Evolutionary conservation across 2,888 invertebrate genomes (phyloP).

Genomic region (Harpalus rufipes): DNA sequence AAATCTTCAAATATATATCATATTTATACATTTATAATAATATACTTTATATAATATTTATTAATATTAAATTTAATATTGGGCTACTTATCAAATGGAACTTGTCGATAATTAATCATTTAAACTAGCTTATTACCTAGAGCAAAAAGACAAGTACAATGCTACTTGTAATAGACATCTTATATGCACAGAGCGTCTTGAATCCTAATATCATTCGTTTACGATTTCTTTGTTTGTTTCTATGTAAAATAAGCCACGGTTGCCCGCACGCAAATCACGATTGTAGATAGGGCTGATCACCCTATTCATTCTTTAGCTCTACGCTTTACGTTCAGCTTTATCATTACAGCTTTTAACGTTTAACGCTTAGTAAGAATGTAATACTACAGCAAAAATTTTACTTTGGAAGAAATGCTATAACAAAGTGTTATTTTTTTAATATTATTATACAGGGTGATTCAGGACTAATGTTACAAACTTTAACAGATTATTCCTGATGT

Average conservation of each 20-base stretch:
- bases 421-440: constrained; percentile 33
- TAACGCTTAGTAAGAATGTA: constrained; percentile 53
- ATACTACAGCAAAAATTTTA: constrained; percentile 61
- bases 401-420: constrained; percentile 62
- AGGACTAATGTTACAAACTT: too few species aligned
- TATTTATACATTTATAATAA: constrained; percentile 66
- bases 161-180: constrained; percentile 65
- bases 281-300: constrained; percentile 41
- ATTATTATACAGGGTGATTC: too few species aligned
- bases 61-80: constrained; percentile 62
- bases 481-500: too few species aligned
- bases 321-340: constrained; percentile 49
- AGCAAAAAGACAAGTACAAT: constrained; percentile 65
- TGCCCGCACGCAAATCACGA: constrained; percentile 58
- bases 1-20: constrained; percentile 65
- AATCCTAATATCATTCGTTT: constrained; percentile 67
- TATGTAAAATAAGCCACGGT: constrained; percentile 65
- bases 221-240: constrained; percentile 54
- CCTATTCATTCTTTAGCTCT: constrained; percentile 47
- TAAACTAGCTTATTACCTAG: constrained; percentile 65
- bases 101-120: constrained; percentile 63
- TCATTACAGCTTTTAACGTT: constrained; percentile 47
- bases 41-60: constrained; percentile 63
- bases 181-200: constrained; percentile 64
- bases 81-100: constrained; percentile 67